Conservation (phyloP, 2,113 vertebrate genomes). For the Ctenomys sociabilis region DNA sequence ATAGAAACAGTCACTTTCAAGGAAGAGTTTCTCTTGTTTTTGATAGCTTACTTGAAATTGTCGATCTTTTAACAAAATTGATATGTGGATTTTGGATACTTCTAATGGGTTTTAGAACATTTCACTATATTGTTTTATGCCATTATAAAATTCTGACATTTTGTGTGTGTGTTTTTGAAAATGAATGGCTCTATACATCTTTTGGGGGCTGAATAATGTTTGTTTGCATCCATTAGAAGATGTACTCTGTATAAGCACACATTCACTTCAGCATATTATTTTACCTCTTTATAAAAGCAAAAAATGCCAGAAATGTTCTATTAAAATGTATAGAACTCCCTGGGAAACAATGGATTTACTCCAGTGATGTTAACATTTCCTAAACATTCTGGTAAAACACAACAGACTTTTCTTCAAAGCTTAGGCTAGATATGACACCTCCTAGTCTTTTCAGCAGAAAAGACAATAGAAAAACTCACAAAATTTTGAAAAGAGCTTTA, state of each 20-base stretch:
- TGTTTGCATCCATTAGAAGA: neutral
- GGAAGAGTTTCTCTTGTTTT: neutral
- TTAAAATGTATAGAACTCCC: neutral
- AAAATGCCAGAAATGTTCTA: neutral
- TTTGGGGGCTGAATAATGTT: neutral
- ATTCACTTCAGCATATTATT: neutral
- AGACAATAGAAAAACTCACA: neutral
- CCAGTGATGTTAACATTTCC: neutral
- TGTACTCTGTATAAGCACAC: neutral
- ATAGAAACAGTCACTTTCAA: neutral
- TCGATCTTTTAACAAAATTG: neutral
- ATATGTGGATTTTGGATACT: neutral
- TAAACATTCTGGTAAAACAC: neutral
- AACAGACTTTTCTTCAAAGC: neutral
- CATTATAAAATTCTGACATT: neutral
- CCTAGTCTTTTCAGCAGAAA: neutral
- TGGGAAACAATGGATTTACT: neutral
- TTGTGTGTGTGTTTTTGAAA: neutral
- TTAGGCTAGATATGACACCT: neutral
- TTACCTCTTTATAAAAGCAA: constrained; percentile 6
- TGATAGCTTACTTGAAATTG: constrained; percentile 19
- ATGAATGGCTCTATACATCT: neutral
- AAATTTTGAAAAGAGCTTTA: neutral
- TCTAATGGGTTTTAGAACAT: neutral
- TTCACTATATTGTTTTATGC: neutral